Percentiles rank a stretch among this genome's conserved stretches.
Conservation (phyloP, 2,113 vertebrate species). For the Dermatemys mawii region DNA sequence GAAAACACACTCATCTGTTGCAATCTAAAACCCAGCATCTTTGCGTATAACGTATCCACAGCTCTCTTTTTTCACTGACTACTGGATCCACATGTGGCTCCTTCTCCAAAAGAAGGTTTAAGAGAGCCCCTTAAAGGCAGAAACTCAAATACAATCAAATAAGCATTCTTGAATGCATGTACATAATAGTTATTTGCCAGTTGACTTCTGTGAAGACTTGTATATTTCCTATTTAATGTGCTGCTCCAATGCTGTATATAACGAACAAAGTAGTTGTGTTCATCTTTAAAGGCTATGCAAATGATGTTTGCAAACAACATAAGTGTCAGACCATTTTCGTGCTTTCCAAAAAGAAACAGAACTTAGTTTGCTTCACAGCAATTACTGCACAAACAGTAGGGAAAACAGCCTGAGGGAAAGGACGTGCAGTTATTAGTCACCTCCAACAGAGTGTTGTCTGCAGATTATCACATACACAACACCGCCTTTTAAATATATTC, state of each 20-base stretch:
- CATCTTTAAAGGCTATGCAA: not conserved
- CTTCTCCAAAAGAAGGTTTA: not conserved
- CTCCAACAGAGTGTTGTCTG: not conserved
- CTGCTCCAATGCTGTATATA: not conserved
- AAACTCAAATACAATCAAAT: not conserved
- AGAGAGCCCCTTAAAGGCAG: not conserved
- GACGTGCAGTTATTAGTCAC: not conserved
- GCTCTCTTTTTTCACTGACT: not conserved
- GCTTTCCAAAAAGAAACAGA: not conserved
- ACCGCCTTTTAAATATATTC: not conserved
- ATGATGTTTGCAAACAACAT: not conserved
- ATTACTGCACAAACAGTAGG: not conserved
- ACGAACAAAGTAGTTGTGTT: not conserved
- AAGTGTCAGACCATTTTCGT: not conserved
- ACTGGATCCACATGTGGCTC: not conserved
- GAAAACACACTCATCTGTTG: not conserved
- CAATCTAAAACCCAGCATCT: fast-evolving
- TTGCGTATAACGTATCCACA: not conserved
- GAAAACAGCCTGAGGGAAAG: not conserved
- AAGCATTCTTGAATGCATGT: not conserved
- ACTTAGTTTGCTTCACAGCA: not conserved
- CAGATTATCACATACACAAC: not conserved
- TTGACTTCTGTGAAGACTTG: not conserved
- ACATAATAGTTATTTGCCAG: not conserved
- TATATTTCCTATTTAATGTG: not conserved